Evolutionary conservation across 2,797 vertebrate genomes (phyloP).

Genomic region (Furcifer pardalis): DNA sequence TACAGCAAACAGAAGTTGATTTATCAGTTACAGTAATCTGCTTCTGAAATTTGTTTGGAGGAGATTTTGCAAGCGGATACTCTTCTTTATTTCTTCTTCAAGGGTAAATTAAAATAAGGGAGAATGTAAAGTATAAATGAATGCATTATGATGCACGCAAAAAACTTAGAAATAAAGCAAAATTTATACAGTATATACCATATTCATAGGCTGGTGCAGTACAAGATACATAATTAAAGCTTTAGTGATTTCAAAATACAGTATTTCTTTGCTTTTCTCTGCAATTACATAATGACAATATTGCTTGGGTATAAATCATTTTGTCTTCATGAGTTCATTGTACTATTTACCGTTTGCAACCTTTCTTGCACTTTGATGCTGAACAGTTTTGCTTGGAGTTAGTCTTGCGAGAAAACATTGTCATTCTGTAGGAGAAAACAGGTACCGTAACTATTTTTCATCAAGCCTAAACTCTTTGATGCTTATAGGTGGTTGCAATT

Average conservation of each 20-base stretch:
- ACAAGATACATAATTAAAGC: not conserved
- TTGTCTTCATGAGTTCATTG: not conserved
- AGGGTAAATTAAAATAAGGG: constrained; percentile 7
- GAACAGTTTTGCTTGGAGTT: constrained; percentile 72
- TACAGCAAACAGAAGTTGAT: constrained; percentile 74
- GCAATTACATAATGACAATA: not conserved
- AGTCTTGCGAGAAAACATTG: constrained; percentile 84
- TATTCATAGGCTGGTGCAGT: not conserved
- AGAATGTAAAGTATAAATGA: constrained; percentile 1
- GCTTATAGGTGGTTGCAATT: no score
- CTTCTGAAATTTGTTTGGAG: constrained; percentile 69
- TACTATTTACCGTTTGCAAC: constrained; percentile 72
- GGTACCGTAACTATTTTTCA: no score
- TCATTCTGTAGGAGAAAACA: constrained; percentile 72
- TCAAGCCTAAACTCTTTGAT: no score
- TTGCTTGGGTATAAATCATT: not conserved
- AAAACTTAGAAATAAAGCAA: not conserved
- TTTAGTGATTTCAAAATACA: not conserved
- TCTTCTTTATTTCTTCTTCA: constrained; percentile 77
- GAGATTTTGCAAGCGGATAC: constrained; percentile 75
- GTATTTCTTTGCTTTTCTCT: not conserved
- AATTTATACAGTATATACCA: not conserved
- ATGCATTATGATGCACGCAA: not conserved
- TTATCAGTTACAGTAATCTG: constrained; percentile 67
- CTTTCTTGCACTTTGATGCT: constrained; percentile 59